Conservation (phyloP, 92 coral and sea anemone genomes). For the Micromussa lordhowensis region DNA sequence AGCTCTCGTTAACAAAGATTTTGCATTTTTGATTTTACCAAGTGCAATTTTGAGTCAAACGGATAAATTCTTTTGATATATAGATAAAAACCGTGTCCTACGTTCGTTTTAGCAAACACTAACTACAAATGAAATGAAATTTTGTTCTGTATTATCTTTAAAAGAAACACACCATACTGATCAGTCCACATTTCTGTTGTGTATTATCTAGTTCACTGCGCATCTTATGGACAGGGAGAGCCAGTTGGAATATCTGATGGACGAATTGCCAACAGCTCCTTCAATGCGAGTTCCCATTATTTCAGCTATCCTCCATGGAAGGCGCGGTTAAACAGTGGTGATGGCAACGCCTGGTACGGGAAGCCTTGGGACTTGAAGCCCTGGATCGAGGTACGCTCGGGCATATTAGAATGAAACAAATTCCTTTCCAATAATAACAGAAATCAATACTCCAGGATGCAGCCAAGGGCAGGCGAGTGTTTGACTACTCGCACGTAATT, state of each 20-base stretch:
- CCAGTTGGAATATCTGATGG: slow-evolving; percentile 26
- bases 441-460: neutral
- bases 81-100: too few relatives aligned
- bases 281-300: slow-evolving; percentile 12
- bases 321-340: slow-evolving; percentile 1
- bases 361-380: neutral
- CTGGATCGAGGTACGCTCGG: slow-evolving; percentile 21
- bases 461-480: too few relatives aligned
- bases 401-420: neutral
- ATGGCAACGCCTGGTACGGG: slow-evolving; percentile 17
- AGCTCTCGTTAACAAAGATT: too few relatives aligned
- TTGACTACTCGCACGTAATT: too few relatives aligned
- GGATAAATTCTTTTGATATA: too few relatives aligned
- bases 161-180: too few relatives aligned
- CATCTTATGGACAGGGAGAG: neutral
- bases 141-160: too few relatives aligned
- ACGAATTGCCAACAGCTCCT: slow-evolving; percentile 23
- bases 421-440: too few relatives aligned
- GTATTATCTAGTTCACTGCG: slow-evolving; percentile 20
- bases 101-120: too few relatives aligned
- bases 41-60: too few relatives aligned
- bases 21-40: too few relatives aligned
- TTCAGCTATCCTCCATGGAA: slow-evolving; percentile 15
- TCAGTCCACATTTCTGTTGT: neutral
- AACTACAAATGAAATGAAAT: too few relatives aligned